phyloP scores from a whole-genome alignment of 2,888 invertebrate genomes.

The Campoletis raptor region DNA sequence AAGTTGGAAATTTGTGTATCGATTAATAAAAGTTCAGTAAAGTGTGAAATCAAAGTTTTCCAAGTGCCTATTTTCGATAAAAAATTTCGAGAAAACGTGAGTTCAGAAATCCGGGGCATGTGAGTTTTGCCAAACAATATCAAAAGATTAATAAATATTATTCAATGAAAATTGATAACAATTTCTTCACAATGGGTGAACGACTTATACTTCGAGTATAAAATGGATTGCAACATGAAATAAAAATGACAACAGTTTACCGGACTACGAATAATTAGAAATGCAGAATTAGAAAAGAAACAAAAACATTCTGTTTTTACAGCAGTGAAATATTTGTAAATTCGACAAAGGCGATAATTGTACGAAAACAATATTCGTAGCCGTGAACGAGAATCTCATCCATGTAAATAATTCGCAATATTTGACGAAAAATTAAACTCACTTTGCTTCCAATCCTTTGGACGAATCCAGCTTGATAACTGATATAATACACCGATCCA shows the following conservation, averaged over 20 bases:
- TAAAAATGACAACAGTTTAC: not conserved
- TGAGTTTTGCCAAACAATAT: too few relatives aligned
- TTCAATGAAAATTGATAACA: not conserved
- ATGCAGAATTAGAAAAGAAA: not conserved
- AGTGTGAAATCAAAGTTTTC: too few relatives aligned
- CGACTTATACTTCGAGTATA: not conserved
- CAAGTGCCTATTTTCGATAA: too few relatives aligned
- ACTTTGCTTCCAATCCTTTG: constrained; percentile 68
- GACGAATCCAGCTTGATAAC: constrained; percentile 67
- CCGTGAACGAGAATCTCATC: not conserved
- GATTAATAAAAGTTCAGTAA: too few relatives aligned
- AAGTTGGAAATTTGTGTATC: too few relatives aligned
- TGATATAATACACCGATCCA: constrained; percentile 53
- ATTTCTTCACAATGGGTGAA: not conserved
- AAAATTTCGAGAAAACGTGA: too few relatives aligned
- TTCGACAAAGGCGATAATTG: not conserved
- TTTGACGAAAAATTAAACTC: constrained; percentile 43
- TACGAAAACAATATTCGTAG: not conserved
- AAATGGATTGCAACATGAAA: not conserved
- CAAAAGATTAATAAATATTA: too few relatives aligned
- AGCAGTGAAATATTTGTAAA: not conserved
- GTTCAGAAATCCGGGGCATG: too few relatives aligned
- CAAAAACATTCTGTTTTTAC: not conserved
- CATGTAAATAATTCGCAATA: not conserved
- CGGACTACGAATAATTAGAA: not conserved